Percentiles rank a stretch among this genome's conserved stretches.
Evolutionary conservation across 1,140 invertebrate genomes (phyloP).

Genomic region (Magallana angulata): DNA sequence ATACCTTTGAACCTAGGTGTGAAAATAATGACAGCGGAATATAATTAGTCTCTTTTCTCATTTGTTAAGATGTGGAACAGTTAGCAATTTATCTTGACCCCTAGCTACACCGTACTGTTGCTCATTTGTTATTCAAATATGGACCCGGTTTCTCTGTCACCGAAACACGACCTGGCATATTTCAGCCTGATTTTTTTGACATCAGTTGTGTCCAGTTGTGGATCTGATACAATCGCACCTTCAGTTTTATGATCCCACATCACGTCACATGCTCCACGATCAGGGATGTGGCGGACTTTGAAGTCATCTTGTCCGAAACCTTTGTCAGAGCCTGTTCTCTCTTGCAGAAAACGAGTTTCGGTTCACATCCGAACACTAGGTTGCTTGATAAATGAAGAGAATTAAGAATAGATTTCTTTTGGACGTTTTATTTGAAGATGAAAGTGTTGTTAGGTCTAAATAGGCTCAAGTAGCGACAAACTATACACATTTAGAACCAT

Average conservation of each 20-base stretch:
- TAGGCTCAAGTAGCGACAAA: too few relatives aligned
- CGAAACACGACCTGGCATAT: slow-evolving; percentile 28
- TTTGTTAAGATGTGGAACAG: slow-evolving; percentile 32
- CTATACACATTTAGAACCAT: too few relatives aligned
- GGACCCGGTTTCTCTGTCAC: neutral
- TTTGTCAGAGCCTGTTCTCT: neutral
- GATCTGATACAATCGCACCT: neutral
- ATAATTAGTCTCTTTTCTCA: slow-evolving; percentile 25
- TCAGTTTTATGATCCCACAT: neutral
- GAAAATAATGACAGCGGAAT: slow-evolving; percentile 11
- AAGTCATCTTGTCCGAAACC: neutral
- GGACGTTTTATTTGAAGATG: too few relatives aligned
- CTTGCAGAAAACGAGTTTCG: slow-evolving; percentile 21
- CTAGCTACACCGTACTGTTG: neutral
- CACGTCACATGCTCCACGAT: slow-evolving; percentile 2
- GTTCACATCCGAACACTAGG: neutral
- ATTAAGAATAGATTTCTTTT: too few relatives aligned
- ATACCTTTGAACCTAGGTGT: slow-evolving; percentile 29
- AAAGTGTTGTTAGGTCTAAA: too few relatives aligned
- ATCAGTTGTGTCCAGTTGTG: neutral
- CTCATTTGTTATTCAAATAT: slow-evolving; percentile 36
- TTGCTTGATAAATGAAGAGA: too few relatives aligned
- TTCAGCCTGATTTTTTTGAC: slow-evolving; percentile 31
- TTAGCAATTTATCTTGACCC: slow-evolving; percentile 25
- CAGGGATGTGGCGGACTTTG: neutral